Evolutionary conservation across 1,140 invertebrate species (phyloP), one percentile per base, ranked within the genome.

Genomic region (Zaprionus davidi): DNA sequence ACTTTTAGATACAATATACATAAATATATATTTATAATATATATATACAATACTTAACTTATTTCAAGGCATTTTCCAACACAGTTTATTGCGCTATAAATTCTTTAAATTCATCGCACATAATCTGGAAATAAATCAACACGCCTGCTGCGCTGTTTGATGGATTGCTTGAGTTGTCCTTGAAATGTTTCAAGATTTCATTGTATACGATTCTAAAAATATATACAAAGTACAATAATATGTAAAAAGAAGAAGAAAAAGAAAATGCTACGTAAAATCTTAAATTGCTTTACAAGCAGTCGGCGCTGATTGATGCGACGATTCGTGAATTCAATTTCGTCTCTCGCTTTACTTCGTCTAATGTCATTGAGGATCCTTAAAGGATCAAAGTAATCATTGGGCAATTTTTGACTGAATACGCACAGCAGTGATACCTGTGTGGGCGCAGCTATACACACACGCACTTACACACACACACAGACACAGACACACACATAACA

Each of bases 341-440:
- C 3, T 24, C 22, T 11, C 12, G 44, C 3, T 11, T 11, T 41
- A 6, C 5, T 24, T 53, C 51, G 4, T 13, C 20, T 12, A 20
- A 13, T 53, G 22, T 20, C 44, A 51, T 63, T 31, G 60, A 15
- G 17, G 46, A 56, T 65, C 51, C 24, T 51, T 46, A 46, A 46
- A 34, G 49, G 15, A 56, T 65, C 51, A 66, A 44, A 12, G 22
- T 44, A 66, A 55, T 66, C 24, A 56, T 53, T 15, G 17, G 31
- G 20, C 20, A 51, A 36, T 15, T 53, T 66, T 66, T 66, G 49
- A 44, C 55, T 38, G 26, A 26, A 53, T 17, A 20, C 13, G 11
- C 34, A 41, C 13, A 11, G 51, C 51, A 26, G 36, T 56, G 63
- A 57, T 24, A 65, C 49, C 34, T 65, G 49, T 56, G 51, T 12